Evolutionary conservation across 2,888 invertebrate genomes (phyloP).

Genomic region (Pollenia griseotomentosa): DNA sequence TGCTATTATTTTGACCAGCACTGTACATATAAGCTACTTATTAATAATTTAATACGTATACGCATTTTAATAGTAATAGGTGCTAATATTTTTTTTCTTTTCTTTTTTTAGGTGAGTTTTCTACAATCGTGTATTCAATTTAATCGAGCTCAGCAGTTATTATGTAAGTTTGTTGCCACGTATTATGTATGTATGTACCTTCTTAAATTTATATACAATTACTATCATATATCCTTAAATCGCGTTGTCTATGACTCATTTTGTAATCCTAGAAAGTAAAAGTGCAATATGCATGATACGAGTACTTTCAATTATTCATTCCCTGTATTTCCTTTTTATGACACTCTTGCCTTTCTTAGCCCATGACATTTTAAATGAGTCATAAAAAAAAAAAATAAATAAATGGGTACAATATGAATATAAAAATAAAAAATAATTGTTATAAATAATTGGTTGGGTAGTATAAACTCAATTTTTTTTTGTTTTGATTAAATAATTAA

Average conservation of each 20-base stretch:
- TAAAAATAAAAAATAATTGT: neutral
- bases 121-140: neutral
- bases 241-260: constrained; percentile 48
- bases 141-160: constrained; percentile 3
- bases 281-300: constrained; percentile 54
- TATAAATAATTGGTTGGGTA: neutral
- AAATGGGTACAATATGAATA: neutral
- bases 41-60: too few species aligned
- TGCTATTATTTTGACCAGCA: too few species aligned
- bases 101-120: constrained; percentile 60
- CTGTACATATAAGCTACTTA: too few species aligned
- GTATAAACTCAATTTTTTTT: neutral
- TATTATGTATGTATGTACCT: neutral
- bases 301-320: constrained; percentile 27
- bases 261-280: constrained; percentile 63
- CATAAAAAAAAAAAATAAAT: constrained; percentile 37
- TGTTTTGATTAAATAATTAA: neutral
- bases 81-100: constrained; percentile 5
- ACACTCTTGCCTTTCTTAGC: constrained; percentile 34
- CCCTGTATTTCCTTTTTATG: neutral
- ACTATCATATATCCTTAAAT: neutral
- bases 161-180: constrained; percentile 54
- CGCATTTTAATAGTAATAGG: too few species aligned
- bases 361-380: constrained; percentile 59
- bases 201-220: neutral